Evolutionary conservation across 2,797 vertebrate genomes (phyloP), one percentile per base, ranked within the genome.

Genomic region (Eospalax fontanierii): DNA sequence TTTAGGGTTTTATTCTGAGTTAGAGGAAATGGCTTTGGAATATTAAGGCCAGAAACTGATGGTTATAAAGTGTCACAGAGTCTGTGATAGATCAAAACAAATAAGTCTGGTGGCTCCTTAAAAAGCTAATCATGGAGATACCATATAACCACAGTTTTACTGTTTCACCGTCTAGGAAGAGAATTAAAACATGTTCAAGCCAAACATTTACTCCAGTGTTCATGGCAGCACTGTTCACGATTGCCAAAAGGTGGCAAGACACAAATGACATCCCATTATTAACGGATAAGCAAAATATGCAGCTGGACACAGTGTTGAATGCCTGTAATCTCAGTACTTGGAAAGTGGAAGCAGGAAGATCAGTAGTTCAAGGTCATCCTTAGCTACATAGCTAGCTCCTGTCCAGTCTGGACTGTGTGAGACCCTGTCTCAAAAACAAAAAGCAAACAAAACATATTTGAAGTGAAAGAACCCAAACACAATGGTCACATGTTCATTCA

Each of bases 171-270:
- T 18, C 35, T 74, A 43, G 70, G 79, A 38, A 81, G 79, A 95
- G 74, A 88, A 83, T 30, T 78, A 43, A 88, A 96, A 74, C 74
- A 85, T 78, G 28, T 88, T 85, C 30, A 66, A 18, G 82, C 66
- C 80, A 85, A 50, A 82, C 79, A 26, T 86, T 14, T 2, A 16
- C 8, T 24, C 46, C 35, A 65, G 4, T 65, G 26, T 78, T 79
- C 30, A 75, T 33, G 16, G 75, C 50, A 76, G 18, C 24, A 0
- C 19, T 61, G 14, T 26, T 85, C 54, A 43, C 38, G n/a, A 5
- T 14, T 35, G 30, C 82, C 30, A 63, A 78, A 7, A 71, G 59
- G n/a, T 9, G 19, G 43, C 4, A 68, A 54, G 46, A n/a, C 46
- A 63, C 28, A 61, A 63, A 18, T 22, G 70, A 35, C 40, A 30